A percentile compares a stretch with the other conserved stretches of the same genome.
phyloP scores from a whole-genome alignment of 2,797 vertebrate genomes.

The Apogon talboti region DNA sequence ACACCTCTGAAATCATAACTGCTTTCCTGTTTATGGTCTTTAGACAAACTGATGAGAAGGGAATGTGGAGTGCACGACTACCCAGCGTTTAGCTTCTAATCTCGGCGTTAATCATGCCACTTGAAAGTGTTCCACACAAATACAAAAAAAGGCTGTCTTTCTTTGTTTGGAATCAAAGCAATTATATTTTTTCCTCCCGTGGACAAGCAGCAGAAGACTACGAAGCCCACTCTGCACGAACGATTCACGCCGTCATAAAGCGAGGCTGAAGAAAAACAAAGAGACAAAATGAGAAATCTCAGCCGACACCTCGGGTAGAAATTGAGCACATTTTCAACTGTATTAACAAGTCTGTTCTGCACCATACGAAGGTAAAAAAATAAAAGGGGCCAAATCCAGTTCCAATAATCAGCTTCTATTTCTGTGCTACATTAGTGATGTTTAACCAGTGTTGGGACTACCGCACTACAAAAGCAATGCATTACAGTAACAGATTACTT shows the following conservation, averaged over 20 bases:
- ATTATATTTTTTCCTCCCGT: slow-evolving; percentile 36
- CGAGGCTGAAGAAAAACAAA: slow-evolving; percentile 18
- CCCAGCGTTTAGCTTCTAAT: slow-evolving; percentile 56
- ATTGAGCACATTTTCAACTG: too few relatives aligned
- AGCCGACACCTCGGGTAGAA: too few relatives aligned
- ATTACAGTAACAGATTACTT: too few relatives aligned
- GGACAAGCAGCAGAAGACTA: slow-evolving; percentile 48
- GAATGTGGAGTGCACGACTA: slow-evolving; percentile 40
- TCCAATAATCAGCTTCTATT: too few relatives aligned
- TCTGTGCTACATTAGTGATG: too few relatives aligned
- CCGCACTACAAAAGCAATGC: too few relatives aligned
- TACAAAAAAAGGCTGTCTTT: slow-evolving; percentile 29
- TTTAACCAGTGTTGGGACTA: too few relatives aligned
- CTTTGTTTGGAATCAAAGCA: slow-evolving; percentile 52
- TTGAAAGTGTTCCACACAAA: slow-evolving; percentile 59
- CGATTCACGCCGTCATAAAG: slow-evolving; percentile 45
- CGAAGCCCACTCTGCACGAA: slow-evolving; percentile 25
- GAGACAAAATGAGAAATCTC: too few relatives aligned
- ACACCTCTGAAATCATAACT: too few relatives aligned
- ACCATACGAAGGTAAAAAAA: too few relatives aligned
- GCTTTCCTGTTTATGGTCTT: slow-evolving; percentile 51
- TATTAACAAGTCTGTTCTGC: too few relatives aligned
- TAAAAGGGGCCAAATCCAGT: too few relatives aligned
- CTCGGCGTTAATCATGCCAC: slow-evolving; percentile 60
- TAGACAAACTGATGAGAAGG: slow-evolving; percentile 56